Evolutionary conservation across 1,140 invertebrate genomes (phyloP), one percentile per base, ranked within the genome.

Genomic region (Neodiprion lecontei): DNA sequence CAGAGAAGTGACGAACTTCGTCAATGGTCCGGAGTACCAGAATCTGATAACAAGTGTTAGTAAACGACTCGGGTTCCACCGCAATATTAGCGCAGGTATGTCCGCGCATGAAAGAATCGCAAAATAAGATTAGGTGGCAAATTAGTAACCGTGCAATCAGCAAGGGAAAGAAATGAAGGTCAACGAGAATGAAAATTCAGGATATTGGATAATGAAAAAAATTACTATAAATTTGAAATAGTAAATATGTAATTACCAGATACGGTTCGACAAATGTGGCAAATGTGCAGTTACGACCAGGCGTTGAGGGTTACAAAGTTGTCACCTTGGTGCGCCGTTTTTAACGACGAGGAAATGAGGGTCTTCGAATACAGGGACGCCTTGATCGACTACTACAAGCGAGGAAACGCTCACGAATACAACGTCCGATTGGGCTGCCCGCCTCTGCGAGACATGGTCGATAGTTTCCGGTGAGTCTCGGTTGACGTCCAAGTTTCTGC

Each of bases 311-410:
- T 82, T 49, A 28, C 69, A 28, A 77, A 79, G n/a, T 75, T 80
- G 7, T 89, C 88, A 0, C 84, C 84, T 0, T 90, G 89, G 89
- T 89, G 89, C 80, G 81, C 84, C n/a, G 78, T 86, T 61, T 85
- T 90, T 61, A 84, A 83, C 48, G 83, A 86, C 65, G 82, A 87
- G 49, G 87, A 89, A 28, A 48, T 49, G 48, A 50, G 67, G 48
- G 75, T 82, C 17, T 14, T 89, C 68, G 87, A 90, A 77, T 90
- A 89, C 78, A 71, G 78, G 28, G 81, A 84, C 74, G 88, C 89
- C 76, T 72, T 89, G 17, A 75, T 89, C 80, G 83, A 86, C 73
- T 90, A 88, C 73, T 88, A 87, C 79, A 85, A 82, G 72, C 81
- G 85, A 77, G 84, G 83, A 9, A 87, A 85, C 80, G 89, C 85